Base-by-base conservation (phyloP, 2,888 invertebrate genomes). In the Cephonodes hylas region DNA sequence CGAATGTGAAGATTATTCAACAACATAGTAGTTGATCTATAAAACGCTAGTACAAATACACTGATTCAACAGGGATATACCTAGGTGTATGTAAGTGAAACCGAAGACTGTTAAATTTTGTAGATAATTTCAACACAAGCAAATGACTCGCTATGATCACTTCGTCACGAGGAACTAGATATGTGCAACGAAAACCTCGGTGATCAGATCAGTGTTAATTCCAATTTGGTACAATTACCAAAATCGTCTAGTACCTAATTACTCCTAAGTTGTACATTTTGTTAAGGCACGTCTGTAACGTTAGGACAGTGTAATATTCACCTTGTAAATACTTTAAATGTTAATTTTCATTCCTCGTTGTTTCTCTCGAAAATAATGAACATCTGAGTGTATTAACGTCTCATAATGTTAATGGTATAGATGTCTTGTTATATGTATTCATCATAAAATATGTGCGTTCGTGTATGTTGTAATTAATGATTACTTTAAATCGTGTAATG, bases 31-130 rank as follows among this genome's bases (percentile, higher is more conserved):
- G 83, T 80, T 79, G 72, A 73, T 81, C 78, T 77, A 83, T 84
- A 82, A 70, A 85, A 84, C 80, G 84, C 87, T 91, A 90, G 90
- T 91, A 91, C 91, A 91, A 90, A 90, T 77, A 88, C 88, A 85
- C 85, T 86, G 84, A 86, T 83, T 83, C 83, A 81, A 91, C 91
- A 92, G 91, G 91, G 92, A 86, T 85, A 84, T 85, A 86, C 84
- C 81, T 85, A 79, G 72, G 73, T 76, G 83, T 84, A 83, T 87
- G 80, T 91, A 91, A 92, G 91, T 84, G 84, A 84, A 91, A 88
- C 84, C 83, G 87, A 92, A 92, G 92, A 92, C 92, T 92, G 92
- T 86, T 81, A 87, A 89, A 85, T 81, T 85, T 86, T 85, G 82
- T 91, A 90, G 84, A 86, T 88, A 87, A 88, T 87, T 85, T 86